A percentile compares a stretch with the other conserved stretches of the same genome.
These are phyloP conservation scores for Prosopocoilus inquinatus DNA, from an alignment of 2,888 invertebrate genomes.

Conservation along the genomic window DNA sequence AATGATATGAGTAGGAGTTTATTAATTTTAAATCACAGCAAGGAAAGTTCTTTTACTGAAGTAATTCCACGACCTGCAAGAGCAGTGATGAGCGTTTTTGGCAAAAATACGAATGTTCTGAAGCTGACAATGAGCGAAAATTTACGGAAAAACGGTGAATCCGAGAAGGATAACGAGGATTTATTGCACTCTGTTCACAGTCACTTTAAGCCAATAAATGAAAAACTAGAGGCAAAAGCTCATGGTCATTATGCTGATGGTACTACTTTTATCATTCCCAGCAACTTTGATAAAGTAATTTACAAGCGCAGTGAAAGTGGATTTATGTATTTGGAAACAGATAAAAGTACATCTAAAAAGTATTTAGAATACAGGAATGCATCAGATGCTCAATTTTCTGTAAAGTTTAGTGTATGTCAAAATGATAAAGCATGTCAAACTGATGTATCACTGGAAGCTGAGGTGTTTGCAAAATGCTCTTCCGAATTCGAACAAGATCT, in stretches of 20 bases:
- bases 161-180: constrained; percentile 48
- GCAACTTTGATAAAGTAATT: constrained; percentile 61
- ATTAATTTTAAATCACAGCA: constrained; percentile 61
- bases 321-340: constrained; percentile 57
- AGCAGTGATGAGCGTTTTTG: constrained; percentile 20
- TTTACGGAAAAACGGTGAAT: constrained; percentile 13
- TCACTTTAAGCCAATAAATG: constrained; percentile 79
- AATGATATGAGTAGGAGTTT: constrained; percentile 40
- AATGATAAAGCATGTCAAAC: constrained; percentile 62
- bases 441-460: constrained; percentile 34
- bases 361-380: constrained; percentile 56
- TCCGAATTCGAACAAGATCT: constrained; percentile 3
- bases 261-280: constrained; percentile 67
- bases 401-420: constrained; percentile 68
- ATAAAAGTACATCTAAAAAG: constrained; percentile 51
- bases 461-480: neutral
- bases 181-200: constrained; percentile 74
- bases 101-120: constrained; percentile 17
- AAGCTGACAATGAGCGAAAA: constrained; percentile 13
- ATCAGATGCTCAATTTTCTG: constrained; percentile 45
- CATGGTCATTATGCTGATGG: constrained; percentile 65
- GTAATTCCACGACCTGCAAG: constrained; percentile 49
- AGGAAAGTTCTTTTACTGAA: constrained; percentile 63
- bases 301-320: constrained; percentile 68
- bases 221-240: constrained; percentile 41